phyloP scores from a whole-genome alignment of 2,797 vertebrate genomes.

The Poeciliopsis turneri region DNA sequence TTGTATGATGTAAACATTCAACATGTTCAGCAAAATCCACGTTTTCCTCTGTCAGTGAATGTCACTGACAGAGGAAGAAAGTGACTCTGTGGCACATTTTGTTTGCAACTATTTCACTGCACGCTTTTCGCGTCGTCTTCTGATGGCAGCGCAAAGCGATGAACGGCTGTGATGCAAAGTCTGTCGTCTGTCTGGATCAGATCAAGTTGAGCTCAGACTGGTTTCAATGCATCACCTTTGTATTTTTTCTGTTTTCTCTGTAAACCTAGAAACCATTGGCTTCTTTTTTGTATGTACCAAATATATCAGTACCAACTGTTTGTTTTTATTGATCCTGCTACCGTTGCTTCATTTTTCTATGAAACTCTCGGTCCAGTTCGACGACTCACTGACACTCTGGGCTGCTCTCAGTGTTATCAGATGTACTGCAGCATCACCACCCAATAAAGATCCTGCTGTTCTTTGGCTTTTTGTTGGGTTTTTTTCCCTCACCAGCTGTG shows the following conservation, averaged over 20 bases:
- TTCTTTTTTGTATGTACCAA: conserved; percentile 20
- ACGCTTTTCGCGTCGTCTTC: conserved; percentile 16
- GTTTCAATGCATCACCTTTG: background rate
- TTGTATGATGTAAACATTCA: background rate
- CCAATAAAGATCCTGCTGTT: conserved; percentile 49
- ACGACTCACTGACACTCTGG: background rate
- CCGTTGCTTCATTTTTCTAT: conserved; percentile 27
- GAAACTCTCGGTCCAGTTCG: conserved; percentile 4
- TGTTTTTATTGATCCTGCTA: conserved; percentile 8
- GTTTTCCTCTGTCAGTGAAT: conserved; percentile 4
- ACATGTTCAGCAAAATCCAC: background rate
- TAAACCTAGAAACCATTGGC: background rate
- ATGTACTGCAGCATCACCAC: conserved; percentile 23
- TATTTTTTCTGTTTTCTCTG: conserved; percentile 9
- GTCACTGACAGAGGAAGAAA: conserved; percentile 8
- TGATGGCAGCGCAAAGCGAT: conserved; percentile 7
- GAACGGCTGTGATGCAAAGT: conserved; percentile 2
- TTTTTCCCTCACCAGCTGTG: background rate
- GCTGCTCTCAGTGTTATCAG: conserved; percentile 15
- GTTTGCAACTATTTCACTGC: conserved; percentile 2
- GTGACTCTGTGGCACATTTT: conserved; percentile 7
- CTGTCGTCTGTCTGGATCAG: conserved; percentile 15
- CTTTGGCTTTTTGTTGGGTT: background rate
- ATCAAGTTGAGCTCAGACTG: background rate
- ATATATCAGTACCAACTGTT: conserved; percentile 15